phyloP scores from a whole-genome alignment of 2,113 vertebrate genomes.

The Laticauda colubrina region DNA sequence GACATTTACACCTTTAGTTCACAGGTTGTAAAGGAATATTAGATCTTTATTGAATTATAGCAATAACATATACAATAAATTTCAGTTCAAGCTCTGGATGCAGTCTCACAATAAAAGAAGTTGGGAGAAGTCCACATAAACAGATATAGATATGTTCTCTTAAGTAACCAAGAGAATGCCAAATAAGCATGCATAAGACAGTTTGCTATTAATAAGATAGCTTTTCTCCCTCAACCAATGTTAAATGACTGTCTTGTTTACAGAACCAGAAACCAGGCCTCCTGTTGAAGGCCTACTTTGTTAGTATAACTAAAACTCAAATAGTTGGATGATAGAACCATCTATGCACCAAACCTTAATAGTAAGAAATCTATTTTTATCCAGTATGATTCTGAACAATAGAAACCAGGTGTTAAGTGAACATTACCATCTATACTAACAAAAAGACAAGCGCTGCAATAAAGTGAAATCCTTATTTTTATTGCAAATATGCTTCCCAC shows the following conservation, averaged over 20 bases:
- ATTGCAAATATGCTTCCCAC: not conserved
- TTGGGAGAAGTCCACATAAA: not conserved
- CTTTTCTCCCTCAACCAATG: not conserved
- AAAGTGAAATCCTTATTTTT: not conserved
- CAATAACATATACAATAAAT: not conserved
- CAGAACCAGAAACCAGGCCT: not conserved
- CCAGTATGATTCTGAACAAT: not conserved
- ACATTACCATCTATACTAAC: not conserved
- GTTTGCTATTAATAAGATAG: not conserved
- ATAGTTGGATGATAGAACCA: not conserved
- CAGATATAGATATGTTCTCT: not conserved
- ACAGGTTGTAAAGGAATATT: not conserved
- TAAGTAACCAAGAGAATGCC: not conserved
- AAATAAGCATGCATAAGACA: not conserved
- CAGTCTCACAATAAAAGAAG: not conserved
- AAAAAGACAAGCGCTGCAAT: not conserved
- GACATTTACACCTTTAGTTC: not conserved
- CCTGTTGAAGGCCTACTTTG: not conserved
- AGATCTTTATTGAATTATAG: not conserved
- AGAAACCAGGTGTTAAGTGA: not conserved
- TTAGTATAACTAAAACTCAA: not conserved
- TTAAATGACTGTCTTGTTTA: not conserved
- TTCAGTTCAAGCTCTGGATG: not conserved
- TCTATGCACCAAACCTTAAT: not conserved
- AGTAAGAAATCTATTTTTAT: not conserved